These are phyloP conservation scores for Colistium nudipinnis DNA, from an alignment of 2,113 vertebrate genomes.

Conservation along the genomic window DNA sequence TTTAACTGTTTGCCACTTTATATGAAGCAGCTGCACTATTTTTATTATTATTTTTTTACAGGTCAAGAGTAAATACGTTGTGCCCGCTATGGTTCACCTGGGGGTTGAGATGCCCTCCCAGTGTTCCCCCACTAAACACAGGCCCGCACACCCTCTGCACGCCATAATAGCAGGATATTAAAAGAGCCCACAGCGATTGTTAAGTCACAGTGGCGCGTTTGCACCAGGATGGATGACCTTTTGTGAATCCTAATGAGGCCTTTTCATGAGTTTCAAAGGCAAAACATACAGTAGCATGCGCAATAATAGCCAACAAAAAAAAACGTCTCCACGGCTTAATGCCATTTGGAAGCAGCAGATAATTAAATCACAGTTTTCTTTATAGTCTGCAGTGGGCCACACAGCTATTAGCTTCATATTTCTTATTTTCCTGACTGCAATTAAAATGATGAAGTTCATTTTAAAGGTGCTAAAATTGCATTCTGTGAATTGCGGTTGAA, in stretches of 20 bases:
- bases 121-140: slow-evolving; percentile 61
- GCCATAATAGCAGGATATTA: slow-evolving; percentile 82
- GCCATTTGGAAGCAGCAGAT: slow-evolving; percentile 12
- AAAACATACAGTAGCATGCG: slow-evolving; percentile 64
- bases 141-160: slow-evolving; percentile 53
- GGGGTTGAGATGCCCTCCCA: slow-evolving; percentile 54
- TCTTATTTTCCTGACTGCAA: slow-evolving; percentile 6
- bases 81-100: slow-evolving; percentile 56
- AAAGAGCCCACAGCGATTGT: slow-evolving; percentile 80
- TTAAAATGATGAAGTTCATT: neutral
- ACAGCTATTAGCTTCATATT: neutral
- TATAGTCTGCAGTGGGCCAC: neutral
- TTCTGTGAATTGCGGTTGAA: neutral
- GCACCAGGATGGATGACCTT: slow-evolving; percentile 70
- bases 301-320: slow-evolving; percentile 63
- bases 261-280: slow-evolving; percentile 67
- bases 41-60: too few relatives aligned
- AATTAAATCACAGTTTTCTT: slow-evolving; percentile 30
- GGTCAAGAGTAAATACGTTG: slow-evolving; percentile 64
- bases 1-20: slow-evolving; percentile 72
- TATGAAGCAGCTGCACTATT: slow-evolving; percentile 75
- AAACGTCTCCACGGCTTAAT: slow-evolving; percentile 49
- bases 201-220: slow-evolving; percentile 65
- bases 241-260: slow-evolving; percentile 77
- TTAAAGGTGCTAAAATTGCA: neutral